These are phyloP conservation scores for Bibio marci DNA, from an alignment of 2,888 invertebrate genomes.

Conservation along the genomic window DNA sequence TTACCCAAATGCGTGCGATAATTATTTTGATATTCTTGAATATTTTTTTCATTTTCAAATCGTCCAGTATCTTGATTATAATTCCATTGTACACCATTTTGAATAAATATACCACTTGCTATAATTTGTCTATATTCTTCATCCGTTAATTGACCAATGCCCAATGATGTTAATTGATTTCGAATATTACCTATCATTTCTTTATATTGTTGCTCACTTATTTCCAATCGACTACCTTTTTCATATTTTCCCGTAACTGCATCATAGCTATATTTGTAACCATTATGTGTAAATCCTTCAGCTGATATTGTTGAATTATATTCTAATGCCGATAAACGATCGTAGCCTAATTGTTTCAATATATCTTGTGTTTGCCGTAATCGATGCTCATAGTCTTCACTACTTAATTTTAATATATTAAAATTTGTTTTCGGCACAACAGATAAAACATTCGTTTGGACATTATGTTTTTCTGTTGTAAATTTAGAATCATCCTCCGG, in stretches of 20 bases:
- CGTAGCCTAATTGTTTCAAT: constrained; percentile 4
- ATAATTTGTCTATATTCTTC: not conserved
- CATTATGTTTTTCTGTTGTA: too few species aligned
- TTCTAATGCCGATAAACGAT: not conserved
- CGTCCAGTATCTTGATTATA: not conserved
- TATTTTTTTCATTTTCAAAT: not conserved
- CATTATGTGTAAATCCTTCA: constrained; percentile 5
- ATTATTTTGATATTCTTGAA: not conserved
- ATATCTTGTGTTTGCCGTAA: constrained; percentile 1
- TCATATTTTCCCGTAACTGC: not conserved
- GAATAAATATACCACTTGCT: constrained; percentile 1
- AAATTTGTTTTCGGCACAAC: too few species aligned
- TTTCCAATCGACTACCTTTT: not conserved
- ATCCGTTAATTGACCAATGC: not conserved
- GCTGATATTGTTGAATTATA: constrained; percentile 3
- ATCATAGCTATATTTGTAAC: constrained; percentile 3
- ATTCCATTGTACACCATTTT: not conserved
- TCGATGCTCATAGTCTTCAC: constrained; percentile 1
- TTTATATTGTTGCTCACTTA: constrained; percentile 2
- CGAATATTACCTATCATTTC: not conserved
- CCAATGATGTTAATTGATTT: not conserved
- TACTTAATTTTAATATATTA: too few species aligned
- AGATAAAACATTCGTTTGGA: too few species aligned
- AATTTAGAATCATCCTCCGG: too few species aligned
- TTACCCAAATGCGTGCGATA: not conserved